These are phyloP conservation scores for Apotomis turbidana DNA, from an alignment of 2,888 invertebrate species.

Conservation along the genomic window DNA sequence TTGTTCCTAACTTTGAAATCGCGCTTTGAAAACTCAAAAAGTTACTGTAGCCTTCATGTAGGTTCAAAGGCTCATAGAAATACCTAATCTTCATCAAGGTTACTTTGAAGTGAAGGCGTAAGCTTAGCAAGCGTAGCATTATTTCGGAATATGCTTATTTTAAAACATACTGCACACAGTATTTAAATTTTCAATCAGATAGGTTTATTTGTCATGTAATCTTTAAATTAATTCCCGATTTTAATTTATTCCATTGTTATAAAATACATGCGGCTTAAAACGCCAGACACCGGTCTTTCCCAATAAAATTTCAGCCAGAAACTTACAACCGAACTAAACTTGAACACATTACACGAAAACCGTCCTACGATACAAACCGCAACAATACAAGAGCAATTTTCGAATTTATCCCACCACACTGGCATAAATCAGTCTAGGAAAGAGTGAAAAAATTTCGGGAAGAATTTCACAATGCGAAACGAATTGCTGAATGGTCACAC, in stretches of 20 bases:
- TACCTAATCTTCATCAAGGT: too few species aligned
- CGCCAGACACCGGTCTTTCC: not conserved
- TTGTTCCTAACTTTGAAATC: too few species aligned
- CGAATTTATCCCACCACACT: constrained; percentile 42
- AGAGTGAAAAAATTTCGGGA: constrained; percentile 43
- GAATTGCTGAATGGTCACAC: constrained; percentile 42
- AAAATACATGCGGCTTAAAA: not conserved
- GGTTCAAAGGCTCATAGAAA: too few species aligned
- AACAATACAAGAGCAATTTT: constrained; percentile 39
- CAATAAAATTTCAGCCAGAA: constrained; percentile 23
- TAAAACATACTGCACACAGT: too few species aligned
- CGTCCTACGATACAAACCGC: constrained; percentile 35
- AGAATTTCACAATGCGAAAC: constrained; percentile 44
- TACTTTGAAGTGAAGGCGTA: too few species aligned
- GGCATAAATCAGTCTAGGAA: constrained; percentile 43
- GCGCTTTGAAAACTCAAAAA: too few species aligned
- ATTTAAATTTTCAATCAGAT: too few species aligned
- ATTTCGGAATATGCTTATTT: too few species aligned
- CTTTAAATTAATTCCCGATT: not conserved
- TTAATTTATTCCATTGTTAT: not conserved
- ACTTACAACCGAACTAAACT: constrained; percentile 29
- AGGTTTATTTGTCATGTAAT: too few species aligned
- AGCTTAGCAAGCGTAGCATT: too few species aligned
- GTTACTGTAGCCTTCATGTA: too few species aligned
- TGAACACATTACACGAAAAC: constrained; percentile 34